Percentiles rank a stretch among this genome's conserved stretches.
These are phyloP conservation scores for Manacus vitellinus DNA, from an alignment of 2,113 vertebrate species.

Conservation along the genomic window DNA sequence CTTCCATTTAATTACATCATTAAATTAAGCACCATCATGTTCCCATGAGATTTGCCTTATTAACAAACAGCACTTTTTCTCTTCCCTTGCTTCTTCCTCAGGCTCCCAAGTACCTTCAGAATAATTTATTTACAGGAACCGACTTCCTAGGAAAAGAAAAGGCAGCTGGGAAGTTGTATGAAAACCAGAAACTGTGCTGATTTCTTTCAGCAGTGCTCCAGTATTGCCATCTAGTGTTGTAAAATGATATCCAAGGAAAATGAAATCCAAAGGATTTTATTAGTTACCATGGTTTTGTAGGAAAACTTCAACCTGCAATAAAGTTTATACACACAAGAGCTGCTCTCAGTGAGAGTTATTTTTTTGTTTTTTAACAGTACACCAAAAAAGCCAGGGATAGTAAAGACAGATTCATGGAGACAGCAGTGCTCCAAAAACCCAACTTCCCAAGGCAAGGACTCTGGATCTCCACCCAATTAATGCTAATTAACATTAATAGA, in stretches of 20 bases:
- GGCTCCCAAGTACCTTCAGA: background rate
- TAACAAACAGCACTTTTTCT: background rate
- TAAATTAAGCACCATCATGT: background rate
- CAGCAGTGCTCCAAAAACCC: background rate
- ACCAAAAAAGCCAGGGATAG: background rate
- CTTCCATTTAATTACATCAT: background rate
- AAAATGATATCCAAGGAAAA: background rate
- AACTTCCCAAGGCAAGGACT: background rate
- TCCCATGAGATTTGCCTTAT: background rate
- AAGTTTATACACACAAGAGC: background rate
- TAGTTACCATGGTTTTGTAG: background rate
- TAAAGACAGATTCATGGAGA: background rate
- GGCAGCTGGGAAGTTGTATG: background rate
- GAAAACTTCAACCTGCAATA: background rate
- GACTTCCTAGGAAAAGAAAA: background rate
- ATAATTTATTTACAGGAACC: background rate
- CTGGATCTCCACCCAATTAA: background rate
- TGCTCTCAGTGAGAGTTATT: rapidly evolving
- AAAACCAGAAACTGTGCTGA: background rate
- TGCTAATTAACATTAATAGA: background rate
- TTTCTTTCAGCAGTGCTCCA: background rate
- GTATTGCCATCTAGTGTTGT: background rate
- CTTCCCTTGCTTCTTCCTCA: background rate
- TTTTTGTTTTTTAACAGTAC: background rate
- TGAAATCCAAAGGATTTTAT: background rate